These are phyloP conservation scores for Glaucidium brasilianum DNA, from an alignment of 2,113 vertebrate species.

Conservation along the genomic window DNA sequence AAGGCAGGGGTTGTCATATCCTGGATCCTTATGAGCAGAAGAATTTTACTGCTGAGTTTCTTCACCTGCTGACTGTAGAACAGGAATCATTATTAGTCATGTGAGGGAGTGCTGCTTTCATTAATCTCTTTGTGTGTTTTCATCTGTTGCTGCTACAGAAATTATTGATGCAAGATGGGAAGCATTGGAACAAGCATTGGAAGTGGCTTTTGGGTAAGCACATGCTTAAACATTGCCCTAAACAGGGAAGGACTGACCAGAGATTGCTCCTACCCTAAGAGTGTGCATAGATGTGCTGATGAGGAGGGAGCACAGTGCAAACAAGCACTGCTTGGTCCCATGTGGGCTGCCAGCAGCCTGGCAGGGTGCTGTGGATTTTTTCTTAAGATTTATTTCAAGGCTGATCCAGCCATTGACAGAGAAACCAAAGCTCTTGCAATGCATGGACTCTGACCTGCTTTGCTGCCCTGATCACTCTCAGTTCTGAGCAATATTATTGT, in stretches of 20 bases:
- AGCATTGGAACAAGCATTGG: background rate
- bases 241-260: background rate
- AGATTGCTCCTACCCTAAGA: background rate
- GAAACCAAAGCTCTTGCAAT: background rate
- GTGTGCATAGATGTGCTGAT: background rate
- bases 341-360: background rate
- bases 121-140: background rate
- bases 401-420: background rate
- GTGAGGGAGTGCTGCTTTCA: background rate
- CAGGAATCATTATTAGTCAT: background rate
- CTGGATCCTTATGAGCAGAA: background rate
- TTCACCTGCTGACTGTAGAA: background rate
- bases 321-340: background rate
- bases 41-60: background rate
- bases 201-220: background rate
- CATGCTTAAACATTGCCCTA: background rate
- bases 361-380: background rate
- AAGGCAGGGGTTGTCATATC: background rate
- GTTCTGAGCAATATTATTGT: background rate
- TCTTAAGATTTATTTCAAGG: background rate
- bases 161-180: background rate
- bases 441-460: background rate
- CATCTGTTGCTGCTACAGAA: background rate
- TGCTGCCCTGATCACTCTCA: background rate
- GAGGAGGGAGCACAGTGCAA: background rate